Conservation (phyloP, 2,797 vertebrate genomes). For the Ctenopoma kingsleyae region DNA sequence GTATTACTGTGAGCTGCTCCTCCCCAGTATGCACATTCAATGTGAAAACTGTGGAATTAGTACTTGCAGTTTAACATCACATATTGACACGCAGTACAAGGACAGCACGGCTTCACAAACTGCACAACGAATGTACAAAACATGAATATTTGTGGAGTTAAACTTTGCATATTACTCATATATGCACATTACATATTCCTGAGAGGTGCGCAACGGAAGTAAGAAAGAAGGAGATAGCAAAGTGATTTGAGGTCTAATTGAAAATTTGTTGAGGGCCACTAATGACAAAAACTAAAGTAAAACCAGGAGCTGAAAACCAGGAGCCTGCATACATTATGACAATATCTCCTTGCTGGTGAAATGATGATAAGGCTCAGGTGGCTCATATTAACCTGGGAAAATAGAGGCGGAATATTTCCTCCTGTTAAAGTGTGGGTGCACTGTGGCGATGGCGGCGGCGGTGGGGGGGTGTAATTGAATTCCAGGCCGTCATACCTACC, state of each 20-base stretch:
- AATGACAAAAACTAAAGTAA: constrained; percentile 52
- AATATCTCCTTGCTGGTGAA: constrained; percentile 71
- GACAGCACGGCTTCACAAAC: no score
- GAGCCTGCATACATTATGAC: constrained; percentile 54
- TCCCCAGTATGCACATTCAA: background rate
- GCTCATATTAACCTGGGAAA: constrained; percentile 96
- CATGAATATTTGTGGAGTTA: constrained; percentile 9
- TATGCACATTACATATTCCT: constrained; percentile 11
- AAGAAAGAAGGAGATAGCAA: constrained; percentile 13
- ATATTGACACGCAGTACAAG: background rate
- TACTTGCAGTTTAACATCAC: background rate
- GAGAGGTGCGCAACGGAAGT: constrained; percentile 28
- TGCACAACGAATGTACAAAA: background rate
- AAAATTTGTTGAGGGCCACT: constrained; percentile 49
- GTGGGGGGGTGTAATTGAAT: constrained; percentile 91
- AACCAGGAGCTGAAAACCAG: constrained; percentile 50
- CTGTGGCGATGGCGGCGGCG: constrained; percentile 18
- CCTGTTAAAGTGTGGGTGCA: constrained; percentile 73
- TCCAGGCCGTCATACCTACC: constrained; percentile 94
- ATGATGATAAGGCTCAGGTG: constrained; percentile 94
- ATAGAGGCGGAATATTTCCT: constrained; percentile 87
- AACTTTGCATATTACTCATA: constrained; percentile 6
- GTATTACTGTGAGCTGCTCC: no score
- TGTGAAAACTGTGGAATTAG: background rate
- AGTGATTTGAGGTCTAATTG: constrained; percentile 53